Evolutionary conservation across 2,888 invertebrate genomes (phyloP), one percentile per base, ranked within the genome.

Genomic region (Tiphia femorata): DNA sequence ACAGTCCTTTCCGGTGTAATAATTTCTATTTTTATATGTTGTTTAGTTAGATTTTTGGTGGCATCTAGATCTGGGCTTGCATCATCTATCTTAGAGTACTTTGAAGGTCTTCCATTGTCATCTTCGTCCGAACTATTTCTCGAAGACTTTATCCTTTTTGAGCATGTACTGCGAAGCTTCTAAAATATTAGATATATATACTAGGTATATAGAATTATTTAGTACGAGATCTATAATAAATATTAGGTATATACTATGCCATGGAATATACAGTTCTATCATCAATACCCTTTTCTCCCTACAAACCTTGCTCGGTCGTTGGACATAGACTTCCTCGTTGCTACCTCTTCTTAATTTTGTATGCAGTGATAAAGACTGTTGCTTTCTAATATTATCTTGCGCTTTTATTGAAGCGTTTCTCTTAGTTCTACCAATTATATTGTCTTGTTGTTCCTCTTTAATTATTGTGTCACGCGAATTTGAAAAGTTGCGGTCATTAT

Each of bases 331-430:
- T 14, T 42, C 40, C 0, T 64, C 51, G 2, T 40, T 37, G 0
- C 69, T 64, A 2, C 75, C 70, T 42, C 74, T 70, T 17, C 75
- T 57, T 23, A 75, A 3, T 56, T 80, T 80, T 0, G 44, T 3
- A 12, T 0, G 5, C 2, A 75, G 25, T 5, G 29, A 20, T 0
- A 59, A 0, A 0, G 75, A 65, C 50, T 76, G 76, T 38, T 80
- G 81, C 25, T 68, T 71, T 30, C 59, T 78, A 4, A 80, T 81
- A 44, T 27, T 67, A n/a, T 43, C 14, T 3, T 53, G 64, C n/a
- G 81, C 80, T 58, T 55, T 75, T 19, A 64, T 60, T 0, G 78
- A 82, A 8, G 82, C 81, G 20, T 67, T 63, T 30, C 81, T 70
- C 54, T 58, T 78, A 1, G 49, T 5, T 21, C 72, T 46, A 3